Evolutionary conservation across 1,140 invertebrate species (phyloP).

Genomic region (Zophobas atratus): DNA sequence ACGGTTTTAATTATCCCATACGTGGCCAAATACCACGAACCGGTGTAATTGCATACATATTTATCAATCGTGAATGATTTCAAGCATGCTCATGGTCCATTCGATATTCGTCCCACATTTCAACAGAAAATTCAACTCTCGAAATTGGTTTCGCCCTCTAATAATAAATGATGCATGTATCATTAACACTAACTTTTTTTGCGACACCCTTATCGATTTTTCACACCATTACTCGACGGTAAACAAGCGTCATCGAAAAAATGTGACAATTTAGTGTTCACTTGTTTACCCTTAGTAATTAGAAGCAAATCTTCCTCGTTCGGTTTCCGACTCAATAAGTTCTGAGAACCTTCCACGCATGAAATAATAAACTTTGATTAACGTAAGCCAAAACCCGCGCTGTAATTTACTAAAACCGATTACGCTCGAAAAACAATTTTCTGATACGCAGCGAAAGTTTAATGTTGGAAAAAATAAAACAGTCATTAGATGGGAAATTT

Average conservation of each 20-base stretch:
- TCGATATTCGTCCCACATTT: not conserved
- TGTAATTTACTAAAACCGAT: constrained; percentile 44
- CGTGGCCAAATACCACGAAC: not conserved
- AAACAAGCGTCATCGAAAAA: too few species aligned
- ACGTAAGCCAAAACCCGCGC: constrained; percentile 5
- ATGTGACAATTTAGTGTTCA: too few species aligned
- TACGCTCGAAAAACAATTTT: constrained; percentile 49
- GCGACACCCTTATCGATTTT: too few species aligned
- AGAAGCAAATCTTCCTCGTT: not conserved
- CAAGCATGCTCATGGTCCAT: not conserved
- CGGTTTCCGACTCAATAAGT: not conserved
- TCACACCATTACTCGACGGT: too few species aligned
- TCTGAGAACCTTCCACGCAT: constrained; percentile 3
- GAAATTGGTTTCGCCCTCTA: not conserved
- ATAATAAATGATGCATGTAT: not conserved
- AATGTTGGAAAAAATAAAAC: constrained; percentile 46
- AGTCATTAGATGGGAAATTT: constrained; percentile 48
- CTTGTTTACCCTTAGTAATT: too few species aligned
- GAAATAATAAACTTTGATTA: constrained; percentile 27
- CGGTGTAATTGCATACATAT: constrained; percentile 7
- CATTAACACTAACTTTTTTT: too few species aligned
- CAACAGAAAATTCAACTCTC: not conserved
- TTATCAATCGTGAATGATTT: constrained; percentile 21
- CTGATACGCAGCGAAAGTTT: constrained; percentile 5
- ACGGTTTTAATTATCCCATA: constrained; percentile 10